phyloP scores from a whole-genome alignment of 2,113 vertebrate species.

The Perognathus longimembris region DNA sequence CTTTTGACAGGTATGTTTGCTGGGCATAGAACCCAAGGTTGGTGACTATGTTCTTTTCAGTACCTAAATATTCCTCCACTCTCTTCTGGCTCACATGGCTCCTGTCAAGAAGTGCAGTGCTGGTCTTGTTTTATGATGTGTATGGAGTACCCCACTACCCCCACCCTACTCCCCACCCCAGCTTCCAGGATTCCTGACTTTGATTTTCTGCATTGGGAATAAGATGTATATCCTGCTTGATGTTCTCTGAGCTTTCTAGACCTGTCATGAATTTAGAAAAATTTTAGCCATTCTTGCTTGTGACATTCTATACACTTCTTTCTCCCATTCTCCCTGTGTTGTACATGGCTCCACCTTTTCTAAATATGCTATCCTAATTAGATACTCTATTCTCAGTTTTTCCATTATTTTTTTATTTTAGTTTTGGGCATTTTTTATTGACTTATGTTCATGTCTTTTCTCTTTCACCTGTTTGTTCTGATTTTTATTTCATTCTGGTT shows the following conservation, averaged over 20 bases:
- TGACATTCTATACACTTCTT: no score
- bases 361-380: no score
- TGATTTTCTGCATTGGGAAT: background rate
- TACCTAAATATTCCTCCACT: no score
- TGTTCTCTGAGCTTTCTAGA: background rate
- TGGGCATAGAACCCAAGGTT: background rate
- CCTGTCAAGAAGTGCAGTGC: background rate
- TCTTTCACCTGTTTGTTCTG: background rate
- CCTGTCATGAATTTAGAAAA: background rate
- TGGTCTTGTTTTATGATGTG: background rate
- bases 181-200: background rate
- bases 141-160: fast-evolving
- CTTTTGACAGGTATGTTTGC: background rate
- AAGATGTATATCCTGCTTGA: background rate
- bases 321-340: no score
- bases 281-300: background rate
- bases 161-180: no score
- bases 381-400: no score
- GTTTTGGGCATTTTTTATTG: no score
- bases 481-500: no score
- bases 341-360: no score
- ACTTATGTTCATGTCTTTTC: background rate
- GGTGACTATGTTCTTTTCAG: background rate
- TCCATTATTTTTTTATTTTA: no score
- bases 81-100: background rate